These are phyloP conservation scores for Drosophila peninsularis DNA, from an alignment of 2,888 invertebrate genomes.

Conservation along the genomic window DNA sequence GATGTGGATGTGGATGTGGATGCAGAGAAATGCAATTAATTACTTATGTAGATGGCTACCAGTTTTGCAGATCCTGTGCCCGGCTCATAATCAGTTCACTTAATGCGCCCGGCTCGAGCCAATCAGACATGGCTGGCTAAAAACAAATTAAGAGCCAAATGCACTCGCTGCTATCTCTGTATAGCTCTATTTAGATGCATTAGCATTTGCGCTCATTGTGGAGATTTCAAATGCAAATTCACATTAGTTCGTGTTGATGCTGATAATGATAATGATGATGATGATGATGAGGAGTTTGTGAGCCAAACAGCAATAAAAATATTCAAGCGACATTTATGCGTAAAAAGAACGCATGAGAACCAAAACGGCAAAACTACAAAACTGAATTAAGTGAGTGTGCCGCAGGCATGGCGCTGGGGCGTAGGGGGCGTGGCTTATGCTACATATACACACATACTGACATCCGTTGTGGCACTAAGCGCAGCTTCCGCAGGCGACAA, in stretches of 20 bases:
- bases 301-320: conserved; percentile 76
- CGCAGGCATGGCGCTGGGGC: not conserved
- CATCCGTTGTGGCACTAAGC: conserved; percentile 70
- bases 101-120: conserved; percentile 48
- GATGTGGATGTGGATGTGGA: conserved; percentile 41
- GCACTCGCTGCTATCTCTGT: conserved; percentile 21
- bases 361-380: conserved; percentile 55
- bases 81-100: conserved; percentile 65
- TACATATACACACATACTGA: conserved; percentile 33
- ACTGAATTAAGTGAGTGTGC: conserved; percentile 63
- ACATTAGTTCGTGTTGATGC: conserved; percentile 59
- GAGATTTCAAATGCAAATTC: conserved; percentile 70
- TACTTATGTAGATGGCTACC: conserved; percentile 68
- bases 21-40: conserved; percentile 72
- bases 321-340: conserved; percentile 75
- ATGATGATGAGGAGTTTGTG: not conserved
- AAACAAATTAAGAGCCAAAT: conserved; percentile 53
- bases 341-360: conserved; percentile 47
- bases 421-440: conserved; percentile 13
- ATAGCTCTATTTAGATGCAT: conserved; percentile 6
- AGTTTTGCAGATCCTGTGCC: conserved; percentile 25
- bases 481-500: conserved; percentile 66
- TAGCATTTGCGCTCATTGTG: conserved; percentile 43
- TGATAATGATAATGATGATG: not conserved
- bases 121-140: conserved; percentile 65